Conservation (phyloP, 2,888 invertebrate species). For the Idaea biselata region DNA sequence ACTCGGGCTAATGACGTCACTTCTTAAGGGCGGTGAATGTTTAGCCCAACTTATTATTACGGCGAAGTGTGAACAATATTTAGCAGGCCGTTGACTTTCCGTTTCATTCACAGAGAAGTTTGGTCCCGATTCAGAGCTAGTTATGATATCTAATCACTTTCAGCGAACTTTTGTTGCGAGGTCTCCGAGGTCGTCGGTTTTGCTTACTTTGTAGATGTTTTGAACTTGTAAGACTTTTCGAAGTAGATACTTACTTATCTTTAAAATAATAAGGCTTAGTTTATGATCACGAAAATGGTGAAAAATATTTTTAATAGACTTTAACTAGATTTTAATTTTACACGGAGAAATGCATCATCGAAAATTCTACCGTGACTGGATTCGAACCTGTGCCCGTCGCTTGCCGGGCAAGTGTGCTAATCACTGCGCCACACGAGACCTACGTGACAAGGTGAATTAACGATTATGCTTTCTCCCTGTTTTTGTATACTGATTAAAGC, state of each 20-base stretch:
- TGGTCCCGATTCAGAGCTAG: background rate
- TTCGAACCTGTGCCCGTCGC: no score
- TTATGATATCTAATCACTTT: slow-evolving; percentile 1
- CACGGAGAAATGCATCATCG: no score
- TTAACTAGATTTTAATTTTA: no score
- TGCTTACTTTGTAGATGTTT: background rate
- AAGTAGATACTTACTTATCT: no score
- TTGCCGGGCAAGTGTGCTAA: no score
- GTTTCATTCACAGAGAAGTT: slow-evolving; percentile 50
- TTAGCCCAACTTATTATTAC: slow-evolving; percentile 57
- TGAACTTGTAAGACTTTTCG: background rate
- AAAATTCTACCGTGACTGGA: no score
- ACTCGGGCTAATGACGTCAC: background rate
- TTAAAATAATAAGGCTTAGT: background rate
- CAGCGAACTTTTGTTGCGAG: background rate
- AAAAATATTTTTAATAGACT: no score
- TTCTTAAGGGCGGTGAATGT: slow-evolving; percentile 43
- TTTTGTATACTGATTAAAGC: no score
- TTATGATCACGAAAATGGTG: background rate
- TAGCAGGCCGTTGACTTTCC: slow-evolving; percentile 61
- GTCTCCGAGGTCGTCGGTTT: background rate
- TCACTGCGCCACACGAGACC: no score
- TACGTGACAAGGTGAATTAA: no score
- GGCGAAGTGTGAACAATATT: slow-evolving; percentile 57
- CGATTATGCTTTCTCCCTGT: no score